Base-by-base conservation (phyloP, 2,113 vertebrate genomes). In the Microcebus murinus region DNA sequence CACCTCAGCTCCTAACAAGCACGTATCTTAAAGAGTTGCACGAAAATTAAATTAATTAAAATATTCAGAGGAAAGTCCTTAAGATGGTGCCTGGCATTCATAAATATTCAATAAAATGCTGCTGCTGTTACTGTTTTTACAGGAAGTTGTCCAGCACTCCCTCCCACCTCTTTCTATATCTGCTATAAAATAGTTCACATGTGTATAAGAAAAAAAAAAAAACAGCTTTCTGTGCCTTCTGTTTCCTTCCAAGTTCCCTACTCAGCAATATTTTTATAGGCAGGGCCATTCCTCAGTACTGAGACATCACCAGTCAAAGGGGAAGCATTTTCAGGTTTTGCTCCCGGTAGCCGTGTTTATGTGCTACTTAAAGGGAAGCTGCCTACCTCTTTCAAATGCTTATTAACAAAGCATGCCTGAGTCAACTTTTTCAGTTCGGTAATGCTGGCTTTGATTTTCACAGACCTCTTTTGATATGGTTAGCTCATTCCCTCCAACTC, bases 321-420 rank as follows among this genome's bases (percentile, higher is more conserved):
- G 48, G 25, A 63, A 67, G 34, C 31, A 13, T 83, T 57, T 88
- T 95, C 15, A 39, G 31, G 42, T 74, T 92, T 80, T 29, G 34
- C 87, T 87, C 57, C 21, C 12, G 5, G 29, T 29, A 23, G 39
- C 68, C 14, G 21, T 73, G 95, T 96, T 94, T 94, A 31, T 73
- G 11, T 90, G 48, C 90, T 74, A 18, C 63, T 91, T 92, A 87
- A 94, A 95, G 34, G 55, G 42, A 92, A 27, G 8, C 83, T 91
- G 25, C 83, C 83, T 90, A 21, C 90, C 82, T 95, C 87, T 96
- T 95, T 97, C 94, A 97, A 92, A 92, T 85, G 90, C 71, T 95
- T 73, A 65, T 95, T 92, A 86, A 50, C 70, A 59, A 90, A 29
- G 57, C n/a, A 57, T 80, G 31, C 90, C 59, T 71, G 59, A 82